These are phyloP conservation scores for Apostichopus leukothele DNA, from an alignment of 53 echinoderm and acorn worm species.

Conservation along the genomic window DNA sequence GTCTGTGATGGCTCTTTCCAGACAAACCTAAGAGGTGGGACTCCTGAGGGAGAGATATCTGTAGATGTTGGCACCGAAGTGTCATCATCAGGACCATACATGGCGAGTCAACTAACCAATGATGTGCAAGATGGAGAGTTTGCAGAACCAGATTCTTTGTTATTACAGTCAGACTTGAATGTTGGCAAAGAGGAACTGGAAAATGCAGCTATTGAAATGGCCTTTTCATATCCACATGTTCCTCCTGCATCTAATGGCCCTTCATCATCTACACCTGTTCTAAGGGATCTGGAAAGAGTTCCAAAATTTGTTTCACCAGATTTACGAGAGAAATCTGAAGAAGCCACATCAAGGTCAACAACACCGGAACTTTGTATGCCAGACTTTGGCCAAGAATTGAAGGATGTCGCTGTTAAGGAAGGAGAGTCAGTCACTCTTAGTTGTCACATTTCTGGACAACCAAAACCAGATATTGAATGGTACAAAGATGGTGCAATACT, in stretches of 20 bases:
- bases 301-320: conserved; percentile 41
- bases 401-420: conserved; percentile 67
- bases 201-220: neutral
- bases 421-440: conserved; percentile 77
- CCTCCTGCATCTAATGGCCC: neutral
- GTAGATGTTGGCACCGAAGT: conserved; percentile 48
- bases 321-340: neutral
- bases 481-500: conserved; percentile 77
- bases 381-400: conserved; percentile 64
- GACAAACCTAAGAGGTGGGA: neutral
- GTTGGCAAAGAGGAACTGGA: conserved; percentile 1
- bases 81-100: conserved; percentile 6
- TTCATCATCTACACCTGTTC: conserved; percentile 4
- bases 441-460: conserved; percentile 74
- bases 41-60: conserved; percentile 26
- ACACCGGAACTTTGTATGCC: conserved; percentile 17
- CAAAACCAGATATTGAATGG: conserved; percentile 77
- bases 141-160: neutral
- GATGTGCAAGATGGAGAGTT: neutral
- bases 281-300: neutral
- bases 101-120: neutral
- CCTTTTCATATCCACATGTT: neutral
- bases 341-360: neutral
- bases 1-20: conserved; percentile 42
- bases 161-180: neutral